phyloP scores from a whole-genome alignment of 1,140 invertebrate genomes.

The Trichoplusia ni region DNA sequence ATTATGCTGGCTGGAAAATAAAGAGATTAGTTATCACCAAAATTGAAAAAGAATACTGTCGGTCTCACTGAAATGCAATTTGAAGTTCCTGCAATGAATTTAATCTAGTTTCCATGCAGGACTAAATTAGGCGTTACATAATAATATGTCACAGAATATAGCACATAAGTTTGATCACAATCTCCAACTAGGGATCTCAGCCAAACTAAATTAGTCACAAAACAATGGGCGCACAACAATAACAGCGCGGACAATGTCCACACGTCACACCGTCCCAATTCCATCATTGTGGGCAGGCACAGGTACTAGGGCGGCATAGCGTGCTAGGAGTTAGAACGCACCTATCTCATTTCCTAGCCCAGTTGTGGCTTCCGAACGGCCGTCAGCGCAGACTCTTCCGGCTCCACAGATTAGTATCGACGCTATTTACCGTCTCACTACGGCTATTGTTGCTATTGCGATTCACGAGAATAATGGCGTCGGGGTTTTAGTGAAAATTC shows the following conservation, averaged over 20 bases:
- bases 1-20: no score
- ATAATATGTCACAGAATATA: no score
- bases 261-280: slow-evolving; percentile 59
- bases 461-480: slow-evolving; percentile 47
- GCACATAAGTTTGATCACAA: no score
- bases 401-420: slow-evolving; percentile 78
- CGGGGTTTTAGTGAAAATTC: slow-evolving; percentile 25
- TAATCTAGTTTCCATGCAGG: no score
- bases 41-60: no score
- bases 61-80: no score
- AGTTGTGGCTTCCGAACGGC: slow-evolving; percentile 73
- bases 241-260: slow-evolving; percentile 13
- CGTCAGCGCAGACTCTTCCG: slow-evolving; percentile 71
- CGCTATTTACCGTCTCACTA: slow-evolving; percentile 68
- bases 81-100: no score
- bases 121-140: no score
- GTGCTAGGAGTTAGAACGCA: slow-evolving; percentile 57
- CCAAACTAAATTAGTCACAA: slow-evolving; percentile 16
- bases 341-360: slow-evolving; percentile 81
- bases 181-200: no score
- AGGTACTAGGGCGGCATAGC: slow-evolving; percentile 51
- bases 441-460: slow-evolving; percentile 67
- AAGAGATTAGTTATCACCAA: no score
- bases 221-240: neutral
- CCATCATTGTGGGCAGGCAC: slow-evolving; percentile 57